These are phyloP conservation scores for Amphipoea lucens DNA, from an alignment of 2,888 invertebrate species.

Conservation along the genomic window DNA sequence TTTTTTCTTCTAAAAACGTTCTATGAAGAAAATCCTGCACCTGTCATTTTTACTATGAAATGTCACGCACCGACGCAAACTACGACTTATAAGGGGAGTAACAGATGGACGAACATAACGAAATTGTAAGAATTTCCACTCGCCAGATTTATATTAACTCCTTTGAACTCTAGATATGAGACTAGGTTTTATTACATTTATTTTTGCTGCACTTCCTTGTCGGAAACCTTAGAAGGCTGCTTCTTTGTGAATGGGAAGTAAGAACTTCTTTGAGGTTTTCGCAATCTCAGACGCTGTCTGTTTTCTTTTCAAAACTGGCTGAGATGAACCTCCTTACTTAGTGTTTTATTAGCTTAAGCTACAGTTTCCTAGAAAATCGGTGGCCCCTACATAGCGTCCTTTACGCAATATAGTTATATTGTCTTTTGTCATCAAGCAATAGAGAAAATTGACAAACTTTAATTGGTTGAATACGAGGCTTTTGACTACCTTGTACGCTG, in stretches of 20 bases:
- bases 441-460: not conserved
- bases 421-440: not conserved
- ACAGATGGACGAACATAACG: slow-evolving; percentile 60
- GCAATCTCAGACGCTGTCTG: not conserved
- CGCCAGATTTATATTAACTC: slow-evolving; percentile 58
- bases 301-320: slow-evolving; percentile 11
- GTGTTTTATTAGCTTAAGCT: not conserved
- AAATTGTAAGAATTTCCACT: slow-evolving; percentile 55
- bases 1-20: slow-evolving; percentile 10
- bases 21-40: slow-evolving; percentile 9
- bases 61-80: slow-evolving; percentile 43
- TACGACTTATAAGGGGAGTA: slow-evolving; percentile 41
- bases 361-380: not conserved
- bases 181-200: slow-evolving; percentile 55
- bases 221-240: not conserved
- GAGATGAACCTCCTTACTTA: not conserved
- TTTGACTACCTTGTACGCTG: not conserved
- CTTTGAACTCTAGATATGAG: slow-evolving; percentile 60
- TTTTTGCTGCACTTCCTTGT: slow-evolving; percentile 25
- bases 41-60: slow-evolving; percentile 32
- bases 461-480: not conserved
- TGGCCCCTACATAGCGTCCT: not conserved
- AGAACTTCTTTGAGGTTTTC: slow-evolving; percentile 30
- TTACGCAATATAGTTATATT: not conserved
- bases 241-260: slow-evolving; percentile 13